Evolutionary conservation across 2,797 vertebrate species (phyloP), one percentile per base, ranked within the genome.

Genomic region (Coregonus suidteri): DNA sequence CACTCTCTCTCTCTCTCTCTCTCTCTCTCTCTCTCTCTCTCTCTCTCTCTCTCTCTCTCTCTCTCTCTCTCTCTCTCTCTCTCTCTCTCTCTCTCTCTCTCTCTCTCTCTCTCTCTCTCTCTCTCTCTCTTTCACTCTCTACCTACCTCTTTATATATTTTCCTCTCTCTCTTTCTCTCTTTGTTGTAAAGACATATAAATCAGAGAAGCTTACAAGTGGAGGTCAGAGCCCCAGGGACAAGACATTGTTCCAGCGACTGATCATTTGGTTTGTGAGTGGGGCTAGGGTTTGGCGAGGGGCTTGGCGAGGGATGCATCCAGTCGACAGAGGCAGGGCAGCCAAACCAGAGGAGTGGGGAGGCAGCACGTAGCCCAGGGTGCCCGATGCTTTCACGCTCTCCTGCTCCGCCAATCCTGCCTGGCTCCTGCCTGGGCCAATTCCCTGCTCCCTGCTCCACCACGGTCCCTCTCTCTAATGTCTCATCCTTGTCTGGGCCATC

Each of bases 61-160:
- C 73, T 73, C 73, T 20, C 3, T 13, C 1, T 9, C 0, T 15
- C 64, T 65, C 64, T 65, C 3, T 31, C 56, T 14, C 5, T 93
- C 90, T 77, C 87, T 90, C 89, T 87, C 86, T 53, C 52, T 53
- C 85, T 4, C 74, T 75, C 67, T 64, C 67, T 70, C 31, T 34
- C 31, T 34, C 31, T 34, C 31, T 34, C 31, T 87, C 86, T 84
- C 92, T 83, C 18, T 7, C 37, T 51, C 6, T 41, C 68, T 25
- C 90, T 91, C 89, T 86, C 88, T 91, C 87, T 91, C 89, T 91
- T 90, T 91, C 89, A 87, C 91, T 91, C 89, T 14, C 64, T 15
- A 11, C 41, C 41, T 47, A 11, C 9, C 41, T 47, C 41, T 47
- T 9, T 9, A 9, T 41, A 37, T 9, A 2, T 9, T 41, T 41